phyloP scores from a whole-genome alignment of 2,113 vertebrate species.

The Crypturellus undulatus region DNA sequence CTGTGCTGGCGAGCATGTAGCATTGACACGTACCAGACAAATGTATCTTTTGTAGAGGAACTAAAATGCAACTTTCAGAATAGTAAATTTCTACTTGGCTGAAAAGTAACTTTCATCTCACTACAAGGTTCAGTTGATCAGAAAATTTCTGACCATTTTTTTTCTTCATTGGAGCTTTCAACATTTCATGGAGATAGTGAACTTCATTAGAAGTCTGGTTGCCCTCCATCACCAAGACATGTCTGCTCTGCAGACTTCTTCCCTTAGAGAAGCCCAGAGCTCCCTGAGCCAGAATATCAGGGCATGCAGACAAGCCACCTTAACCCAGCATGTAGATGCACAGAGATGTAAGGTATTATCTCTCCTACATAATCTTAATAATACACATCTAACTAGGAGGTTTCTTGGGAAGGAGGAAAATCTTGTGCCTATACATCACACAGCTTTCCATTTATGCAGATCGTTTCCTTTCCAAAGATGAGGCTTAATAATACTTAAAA shows the following conservation, averaged over 20 bases:
- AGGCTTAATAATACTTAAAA: not conserved
- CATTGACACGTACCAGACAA: not conserved
- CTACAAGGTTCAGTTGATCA: not conserved
- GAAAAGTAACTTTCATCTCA: not conserved
- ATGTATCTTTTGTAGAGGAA: not conserved
- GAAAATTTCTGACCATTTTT: not conserved
- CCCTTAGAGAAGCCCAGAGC: not conserved
- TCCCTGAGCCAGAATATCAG: not conserved
- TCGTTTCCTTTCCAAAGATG: not conserved
- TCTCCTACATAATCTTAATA: not conserved
- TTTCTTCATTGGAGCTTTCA: not conserved
- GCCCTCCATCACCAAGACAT: not conserved
- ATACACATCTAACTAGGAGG: not conserved
- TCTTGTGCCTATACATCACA: not conserved
- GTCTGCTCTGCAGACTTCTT: not conserved
- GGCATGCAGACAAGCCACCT: not conserved
- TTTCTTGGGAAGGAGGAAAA: not conserved
- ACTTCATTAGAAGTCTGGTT: not conserved
- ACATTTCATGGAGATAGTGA: not conserved
- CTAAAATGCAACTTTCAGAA: not conserved
- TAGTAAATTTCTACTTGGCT: not conserved
- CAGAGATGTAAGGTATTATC: not conserved
- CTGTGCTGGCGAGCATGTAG: not conserved
- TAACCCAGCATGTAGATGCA: not conserved
- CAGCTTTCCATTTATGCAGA: not conserved